Evolutionary conservation across 2,113 vertebrate species (phyloP), one percentile per base, ranked within the genome.

Genomic region (Hydrochoerus hydrochaeris): DNA sequence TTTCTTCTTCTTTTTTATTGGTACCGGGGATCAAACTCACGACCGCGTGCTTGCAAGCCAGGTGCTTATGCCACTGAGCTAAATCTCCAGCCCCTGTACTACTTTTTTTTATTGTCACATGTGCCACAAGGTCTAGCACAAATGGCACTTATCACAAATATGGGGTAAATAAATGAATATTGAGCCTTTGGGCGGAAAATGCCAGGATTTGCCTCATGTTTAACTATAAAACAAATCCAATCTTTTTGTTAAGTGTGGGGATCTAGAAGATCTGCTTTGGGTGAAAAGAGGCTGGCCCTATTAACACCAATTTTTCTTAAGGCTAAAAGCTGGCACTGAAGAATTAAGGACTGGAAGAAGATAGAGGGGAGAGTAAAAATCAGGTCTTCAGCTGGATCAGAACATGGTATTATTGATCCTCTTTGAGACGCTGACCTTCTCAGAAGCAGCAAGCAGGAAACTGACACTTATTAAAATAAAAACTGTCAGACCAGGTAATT

Each of bases 361-460:
- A 69, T n/a, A 22, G 49, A 81, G 8, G 12, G 4, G 49, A 41
- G 22, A 87, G 22, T 88, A 38, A 92, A 83, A 94, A 85, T 49
- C 38, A 58, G 54, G 57, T 35, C 14, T 84, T 52, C 57, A 52
- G 41, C 7, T 38, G 14, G 81, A 84, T 16, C 16, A 85, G 54
- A 95, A 90, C 6, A 57, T 35, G 85, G 63, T 41, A n/a, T 28
- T 46, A 44, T 11, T 77, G 88, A 78, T n/a, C 26, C 7, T 86
- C 84, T 91, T 49, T 85, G 77, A 92, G 52, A 5, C 60, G 57
- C 0, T 81, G 58, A 87, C 24, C 30, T 11, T 97, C 38, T 89
- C 46, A 96, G 65, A 97, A 97, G 84, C 11, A 93, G 35, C 62
- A 96, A 87, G 49, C 16, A 57, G 26, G 26, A 88, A 83, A 95